These are phyloP conservation scores for Tichodroma muraria DNA, from an alignment of 2,113 vertebrate genomes.

Conservation along the genomic window DNA sequence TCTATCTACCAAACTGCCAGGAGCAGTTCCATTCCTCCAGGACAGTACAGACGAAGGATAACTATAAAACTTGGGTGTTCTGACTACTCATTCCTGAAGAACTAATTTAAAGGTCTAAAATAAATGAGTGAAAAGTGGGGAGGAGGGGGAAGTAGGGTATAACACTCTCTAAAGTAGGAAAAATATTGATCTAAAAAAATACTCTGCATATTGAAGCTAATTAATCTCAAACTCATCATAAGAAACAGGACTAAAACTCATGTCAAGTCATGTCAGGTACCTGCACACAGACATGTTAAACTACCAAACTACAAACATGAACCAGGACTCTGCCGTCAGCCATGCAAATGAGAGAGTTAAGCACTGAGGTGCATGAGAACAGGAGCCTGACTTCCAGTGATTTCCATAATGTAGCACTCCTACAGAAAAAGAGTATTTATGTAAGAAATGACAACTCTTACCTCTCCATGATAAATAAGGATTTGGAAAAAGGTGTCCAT, in stretches of 20 bases:
- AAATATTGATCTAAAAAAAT: background rate
- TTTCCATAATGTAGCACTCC: background rate
- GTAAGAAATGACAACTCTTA: constrained; percentile 57
- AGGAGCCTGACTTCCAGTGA: background rate
- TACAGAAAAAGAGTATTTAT: background rate
- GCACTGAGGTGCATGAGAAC: background rate
- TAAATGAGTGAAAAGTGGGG: background rate
- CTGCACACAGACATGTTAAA: background rate
- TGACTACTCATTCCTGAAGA: background rate
- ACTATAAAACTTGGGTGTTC: background rate
- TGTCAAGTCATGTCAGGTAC: background rate
- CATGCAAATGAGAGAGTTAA: background rate
- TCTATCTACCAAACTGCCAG: background rate
- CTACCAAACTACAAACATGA: background rate
- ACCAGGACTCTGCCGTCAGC: background rate
- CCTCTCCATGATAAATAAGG: constrained; percentile 97
- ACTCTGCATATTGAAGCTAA: background rate
- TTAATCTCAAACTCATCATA: background rate
- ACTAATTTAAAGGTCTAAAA: background rate
- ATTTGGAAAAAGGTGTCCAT: constrained; percentile 99
- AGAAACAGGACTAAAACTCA: background rate
- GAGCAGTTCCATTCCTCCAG: background rate
- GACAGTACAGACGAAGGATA: background rate
- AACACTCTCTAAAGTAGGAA: background rate
- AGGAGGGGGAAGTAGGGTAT: fast-evolving